These are phyloP conservation scores for Prorops nasuta DNA, from an alignment of 1,140 invertebrate genomes.

Conservation along the genomic window DNA sequence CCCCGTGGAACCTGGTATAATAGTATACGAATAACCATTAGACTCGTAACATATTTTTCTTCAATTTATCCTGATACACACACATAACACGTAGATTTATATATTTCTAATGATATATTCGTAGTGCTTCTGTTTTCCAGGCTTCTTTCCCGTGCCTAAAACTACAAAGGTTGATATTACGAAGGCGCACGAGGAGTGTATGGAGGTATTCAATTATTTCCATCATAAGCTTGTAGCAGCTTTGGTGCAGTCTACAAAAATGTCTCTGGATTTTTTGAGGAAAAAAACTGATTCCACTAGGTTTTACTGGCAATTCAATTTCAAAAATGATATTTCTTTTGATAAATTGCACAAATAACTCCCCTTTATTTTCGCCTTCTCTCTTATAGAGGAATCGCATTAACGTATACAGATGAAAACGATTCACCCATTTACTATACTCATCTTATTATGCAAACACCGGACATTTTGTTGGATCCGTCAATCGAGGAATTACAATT, in stretches of 20 bases:
- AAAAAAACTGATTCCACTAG: conserved; percentile 61
- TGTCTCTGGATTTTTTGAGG: conserved; percentile 67
- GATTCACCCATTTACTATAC: conserved; percentile 61
- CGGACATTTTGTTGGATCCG: conserved; percentile 61
- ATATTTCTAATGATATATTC: no score
- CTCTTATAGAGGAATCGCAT: conserved; percentile 4
- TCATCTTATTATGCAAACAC: conserved; percentile 64
- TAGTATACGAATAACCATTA: no score
- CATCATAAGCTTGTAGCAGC: conserved; percentile 69
- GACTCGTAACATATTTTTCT: no score
- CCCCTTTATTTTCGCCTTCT: neutral
- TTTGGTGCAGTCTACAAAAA: conserved; percentile 67
- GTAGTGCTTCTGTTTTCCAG: no score
- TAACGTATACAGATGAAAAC: conserved; percentile 27
- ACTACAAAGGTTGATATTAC: conserved; percentile 59
- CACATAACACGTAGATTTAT: no score
- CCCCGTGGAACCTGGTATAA: conserved; percentile 57
- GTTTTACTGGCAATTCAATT: conserved; percentile 35
- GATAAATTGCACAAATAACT: no score
- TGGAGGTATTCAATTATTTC: conserved; percentile 73
- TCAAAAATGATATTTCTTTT: no score
- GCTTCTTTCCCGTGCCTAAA: conserved; percentile 62
- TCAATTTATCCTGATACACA: no score
- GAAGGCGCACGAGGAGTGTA: conserved; percentile 68
- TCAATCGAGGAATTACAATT: conserved; percentile 72